Evolutionary conservation across 2,797 vertebrate genomes (phyloP).

Genomic region (Enteromius treurensis): DNA sequence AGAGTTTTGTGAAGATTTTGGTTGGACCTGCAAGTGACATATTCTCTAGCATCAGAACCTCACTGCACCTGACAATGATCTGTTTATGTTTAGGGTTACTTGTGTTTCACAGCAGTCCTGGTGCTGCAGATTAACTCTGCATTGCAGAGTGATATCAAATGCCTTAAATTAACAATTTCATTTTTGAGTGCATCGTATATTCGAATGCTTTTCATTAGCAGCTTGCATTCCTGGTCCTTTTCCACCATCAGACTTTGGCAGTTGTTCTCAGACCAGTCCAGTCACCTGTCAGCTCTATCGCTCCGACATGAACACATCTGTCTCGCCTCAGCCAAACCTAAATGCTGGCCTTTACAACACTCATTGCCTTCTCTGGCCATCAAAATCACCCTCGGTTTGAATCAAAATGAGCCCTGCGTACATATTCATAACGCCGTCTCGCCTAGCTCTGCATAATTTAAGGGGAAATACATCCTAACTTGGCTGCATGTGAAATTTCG

Average conservation of each 20-base stretch:
- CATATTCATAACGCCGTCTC: slow-evolving; percentile 43
- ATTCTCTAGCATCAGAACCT: neutral
- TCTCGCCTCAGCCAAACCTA: slow-evolving; percentile 32
- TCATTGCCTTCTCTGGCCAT: slow-evolving; percentile 71
- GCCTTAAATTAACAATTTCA: neutral
- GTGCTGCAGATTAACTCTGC: neutral
- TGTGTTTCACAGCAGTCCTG: neutral
- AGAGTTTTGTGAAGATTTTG: neutral
- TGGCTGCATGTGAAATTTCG: slow-evolving; percentile 41
- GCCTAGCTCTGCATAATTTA: slow-evolving; percentile 51
- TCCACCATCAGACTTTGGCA: slow-evolving; percentile 67
- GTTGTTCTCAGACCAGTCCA: slow-evolving; percentile 66
- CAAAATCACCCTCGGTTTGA: slow-evolving; percentile 68
- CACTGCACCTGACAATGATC: neutral
- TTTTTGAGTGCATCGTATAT: slow-evolving; percentile 57
- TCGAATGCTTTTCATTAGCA: slow-evolving; percentile 36
- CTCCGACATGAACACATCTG: slow-evolving; percentile 69
- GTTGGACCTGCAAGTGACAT: neutral
- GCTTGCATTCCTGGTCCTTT: slow-evolving; percentile 61
- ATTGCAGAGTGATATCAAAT: neutral
- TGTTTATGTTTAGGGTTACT: neutral
- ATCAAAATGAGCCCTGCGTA: slow-evolving; percentile 72
- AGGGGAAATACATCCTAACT: slow-evolving; percentile 38
- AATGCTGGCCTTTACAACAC: slow-evolving; percentile 66
- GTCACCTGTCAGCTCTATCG: slow-evolving; percentile 75